Base-by-base conservation (phyloP, 2,888 invertebrate species). In the Leptinotarsa peninsularis region DNA sequence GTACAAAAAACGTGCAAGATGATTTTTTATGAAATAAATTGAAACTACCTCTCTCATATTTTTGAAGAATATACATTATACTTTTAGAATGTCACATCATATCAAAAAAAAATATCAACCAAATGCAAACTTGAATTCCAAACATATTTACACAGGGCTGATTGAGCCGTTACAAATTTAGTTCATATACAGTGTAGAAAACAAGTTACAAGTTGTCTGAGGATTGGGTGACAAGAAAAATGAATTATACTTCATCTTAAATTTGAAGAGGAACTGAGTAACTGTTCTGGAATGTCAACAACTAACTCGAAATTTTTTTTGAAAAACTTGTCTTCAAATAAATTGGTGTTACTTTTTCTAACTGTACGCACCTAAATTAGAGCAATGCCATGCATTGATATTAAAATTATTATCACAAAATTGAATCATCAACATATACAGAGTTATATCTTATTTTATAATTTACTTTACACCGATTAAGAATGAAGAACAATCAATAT, bases 351-450 rank as follows among this genome's bases (percentile, higher is more conserved):
- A 33, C 33, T 69, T 18, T 69, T 56, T 69, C 54, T 27, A 69
- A 58, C 58, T 56, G 23, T 13, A 17, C 33, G n/a, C 23, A 58
- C 23, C 58, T 21, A 21, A 70, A 33, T 21, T 54, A 70, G 70
- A 63, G 17, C 70, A 49, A 56, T 43, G 43, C 43, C 14, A 69
- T 56, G 18, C 69, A 54, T 67, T 54, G 68, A 69, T 74, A 54
- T 73, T 77, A 77, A 75, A 78, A 78, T 75, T 77, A 75, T 73
- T 78, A 78, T 78, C 75, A 76, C 78, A 78, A 73, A 77, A 73
- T 73, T 71, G 67, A 78, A 78, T 75, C 60, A 75, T 75, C 71
- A 72, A 77, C 66, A 77, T 67, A 75, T 66, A 71, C 71, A 58
- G 71, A 49, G 75, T 72, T 74, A 74, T 77, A 67, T 77, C 68